Evolutionary conservation across 2,113 vertebrate genomes (phyloP), one percentile per base, ranked within the genome.

Genomic region (Arenaria interpres): DNA sequence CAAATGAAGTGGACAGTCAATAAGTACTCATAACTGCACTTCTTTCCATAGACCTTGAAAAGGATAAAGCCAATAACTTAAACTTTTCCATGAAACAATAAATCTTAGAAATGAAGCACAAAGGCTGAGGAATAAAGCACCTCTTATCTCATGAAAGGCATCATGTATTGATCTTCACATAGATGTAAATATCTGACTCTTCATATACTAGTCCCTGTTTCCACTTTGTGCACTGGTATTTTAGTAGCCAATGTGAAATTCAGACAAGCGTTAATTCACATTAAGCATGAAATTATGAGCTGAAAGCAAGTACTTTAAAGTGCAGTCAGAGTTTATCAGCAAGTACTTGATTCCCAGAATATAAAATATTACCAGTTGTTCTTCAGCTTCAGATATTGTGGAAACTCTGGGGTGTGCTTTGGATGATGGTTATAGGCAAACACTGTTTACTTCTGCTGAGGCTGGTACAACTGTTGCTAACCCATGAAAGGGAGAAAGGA

Each of bases 1-100:
- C 33, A 73, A 80, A 90, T 89, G 57, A 90, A 90, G 64, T 80
- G 60, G 64, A 43, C 50, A 57, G 62, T 81, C 89, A 64, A 80
- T 64, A 94, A 63, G 39, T 69, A 67, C 63, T 89, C 64, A 35
- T 54, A 85, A 78, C 50, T 81, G 83, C 41, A 56, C 63, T 94
- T 89, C 63, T 84, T 91, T 86, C 64, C 35, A 37, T 81, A 53
- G 88, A 81, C 90, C 90, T 96, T 94, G 75, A 48, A 91, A 93
- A 91, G 57, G 81, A 45, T 87, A 84, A 89, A 84, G 74, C 57
- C 41, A 64, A 17, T 94, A 91, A 91, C 60, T 73, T 76, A 63
- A 83, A 56, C 72, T 85, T 94, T 85, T 67, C 60, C 4, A 4
- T 77, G 41, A 20, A 62, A 75, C 30, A 51, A 24, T 96, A 89